Evolutionary conservation across 2,113 vertebrate genomes (phyloP).

Genomic region (Psilopsiagon aurifrons): DNA sequence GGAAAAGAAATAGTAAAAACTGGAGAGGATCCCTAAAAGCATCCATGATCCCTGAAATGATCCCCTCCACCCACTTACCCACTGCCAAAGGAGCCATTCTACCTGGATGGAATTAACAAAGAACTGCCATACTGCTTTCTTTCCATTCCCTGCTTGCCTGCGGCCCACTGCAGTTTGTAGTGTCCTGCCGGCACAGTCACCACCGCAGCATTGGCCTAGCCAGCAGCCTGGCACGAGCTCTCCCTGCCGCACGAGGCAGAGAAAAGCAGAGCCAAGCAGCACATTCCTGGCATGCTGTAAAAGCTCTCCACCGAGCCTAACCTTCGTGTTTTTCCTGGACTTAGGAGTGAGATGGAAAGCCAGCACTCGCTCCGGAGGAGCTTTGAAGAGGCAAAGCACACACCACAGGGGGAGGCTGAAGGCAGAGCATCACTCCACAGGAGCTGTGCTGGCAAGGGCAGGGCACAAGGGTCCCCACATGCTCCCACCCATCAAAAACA

Average conservation of each 20-base stretch:
- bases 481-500: accelerated
- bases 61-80: background rate
- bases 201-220: background rate
- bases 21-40: background rate
- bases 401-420: background rate
- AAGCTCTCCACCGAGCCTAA: constrained; percentile 16
- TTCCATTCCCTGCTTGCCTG: background rate
- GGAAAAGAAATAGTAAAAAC: background rate
- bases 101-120: background rate
- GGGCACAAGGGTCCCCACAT: background rate
- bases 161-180: accelerated
- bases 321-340: constrained; percentile 60
- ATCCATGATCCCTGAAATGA: background rate
- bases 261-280: constrained; percentile 37
- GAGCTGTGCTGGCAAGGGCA: background rate
- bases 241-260: constrained; percentile 4
- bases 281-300: constrained; percentile 54
- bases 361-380: constrained; percentile 9
- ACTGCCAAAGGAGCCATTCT: background rate
- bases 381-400: background rate
- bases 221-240: background rate
- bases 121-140: background rate
- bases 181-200: accelerated
- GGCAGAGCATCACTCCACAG: background rate
- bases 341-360: constrained; percentile 29